Percentiles rank a stretch among this genome's conserved stretches.
These are phyloP conservation scores for Cariama cristata DNA, from an alignment of 2,113 vertebrate species.

Conservation along the genomic window DNA sequence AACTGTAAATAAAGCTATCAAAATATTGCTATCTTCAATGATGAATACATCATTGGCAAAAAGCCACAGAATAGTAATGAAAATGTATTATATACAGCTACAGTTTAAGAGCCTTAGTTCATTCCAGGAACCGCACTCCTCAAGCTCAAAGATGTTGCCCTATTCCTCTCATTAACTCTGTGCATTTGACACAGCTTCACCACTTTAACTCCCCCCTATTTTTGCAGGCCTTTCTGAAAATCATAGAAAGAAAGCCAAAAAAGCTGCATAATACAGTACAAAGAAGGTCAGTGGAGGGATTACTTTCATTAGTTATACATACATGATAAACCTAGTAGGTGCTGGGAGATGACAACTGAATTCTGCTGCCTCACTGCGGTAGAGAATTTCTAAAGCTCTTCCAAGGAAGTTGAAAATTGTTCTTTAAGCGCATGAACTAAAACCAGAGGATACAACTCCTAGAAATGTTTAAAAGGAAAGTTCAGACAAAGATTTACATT, in stretches of 20 bases:
- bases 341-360: neutral
- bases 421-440: neutral
- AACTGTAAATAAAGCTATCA: neutral
- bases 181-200: neutral
- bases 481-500: neutral
- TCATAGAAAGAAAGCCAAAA: neutral
- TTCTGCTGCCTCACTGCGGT: constrained; percentile 20
- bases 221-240: neutral
- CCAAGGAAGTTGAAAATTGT: neutral
- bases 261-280: neutral
- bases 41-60: neutral
- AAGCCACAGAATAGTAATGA: neutral
- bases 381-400: neutral
- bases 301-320: neutral
- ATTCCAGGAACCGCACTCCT: neutral
- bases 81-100: neutral
- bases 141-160: neutral
- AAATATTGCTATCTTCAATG: neutral
- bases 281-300: neutral
- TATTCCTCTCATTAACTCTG: neutral
- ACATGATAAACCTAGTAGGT: neutral
- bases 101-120: neutral
- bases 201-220: neutral
- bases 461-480: neutral
- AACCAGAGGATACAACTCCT: neutral